Conservation (phyloP, 2,888 invertebrate species). For the Rotaria sp. region DNA sequence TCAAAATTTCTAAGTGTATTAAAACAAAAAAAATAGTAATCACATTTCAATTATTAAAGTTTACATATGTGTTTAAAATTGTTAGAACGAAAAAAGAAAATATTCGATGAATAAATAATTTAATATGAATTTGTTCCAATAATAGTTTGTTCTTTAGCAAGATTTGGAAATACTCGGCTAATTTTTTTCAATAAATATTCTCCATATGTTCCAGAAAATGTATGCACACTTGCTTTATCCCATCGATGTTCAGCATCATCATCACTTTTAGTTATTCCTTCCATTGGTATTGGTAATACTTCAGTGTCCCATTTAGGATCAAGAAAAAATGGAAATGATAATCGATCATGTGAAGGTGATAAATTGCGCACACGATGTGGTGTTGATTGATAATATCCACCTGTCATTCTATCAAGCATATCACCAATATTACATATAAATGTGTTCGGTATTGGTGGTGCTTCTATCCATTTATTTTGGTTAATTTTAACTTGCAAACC, state of each 20-base stretch:
- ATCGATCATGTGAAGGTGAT: conserved; percentile 8
- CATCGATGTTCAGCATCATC: conserved; percentile 32
- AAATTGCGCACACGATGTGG: conserved; percentile 32
- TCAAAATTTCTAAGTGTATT: too few relatives aligned
- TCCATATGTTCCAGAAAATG: conserved; percentile 38
- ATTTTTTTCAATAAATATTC: conserved; percentile 36
- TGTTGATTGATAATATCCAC: conserved; percentile 36
- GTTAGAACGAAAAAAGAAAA: too few relatives aligned
- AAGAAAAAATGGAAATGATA: conserved; percentile 39
- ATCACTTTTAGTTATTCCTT: background rate
- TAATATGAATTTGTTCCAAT: background rate
- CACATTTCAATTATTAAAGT: too few relatives aligned
- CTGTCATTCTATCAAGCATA: conserved; percentile 38
- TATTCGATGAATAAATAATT: background rate
- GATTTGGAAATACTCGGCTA: conserved; percentile 32
- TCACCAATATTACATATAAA: conserved; percentile 40
- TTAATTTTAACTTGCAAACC: conserved; percentile 33
- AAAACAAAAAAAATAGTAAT: too few relatives aligned
- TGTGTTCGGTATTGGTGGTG: conserved; percentile 34
- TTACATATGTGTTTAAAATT: too few relatives aligned
- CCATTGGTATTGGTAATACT: background rate
- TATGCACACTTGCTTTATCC: conserved; percentile 33
- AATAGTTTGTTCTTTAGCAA: background rate
- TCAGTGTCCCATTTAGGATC: conserved; percentile 38
- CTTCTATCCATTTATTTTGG: conserved; percentile 30